phyloP scores from a whole-genome alignment of 2,888 invertebrate genomes.

The Yponomeuta cagnagella region DNA sequence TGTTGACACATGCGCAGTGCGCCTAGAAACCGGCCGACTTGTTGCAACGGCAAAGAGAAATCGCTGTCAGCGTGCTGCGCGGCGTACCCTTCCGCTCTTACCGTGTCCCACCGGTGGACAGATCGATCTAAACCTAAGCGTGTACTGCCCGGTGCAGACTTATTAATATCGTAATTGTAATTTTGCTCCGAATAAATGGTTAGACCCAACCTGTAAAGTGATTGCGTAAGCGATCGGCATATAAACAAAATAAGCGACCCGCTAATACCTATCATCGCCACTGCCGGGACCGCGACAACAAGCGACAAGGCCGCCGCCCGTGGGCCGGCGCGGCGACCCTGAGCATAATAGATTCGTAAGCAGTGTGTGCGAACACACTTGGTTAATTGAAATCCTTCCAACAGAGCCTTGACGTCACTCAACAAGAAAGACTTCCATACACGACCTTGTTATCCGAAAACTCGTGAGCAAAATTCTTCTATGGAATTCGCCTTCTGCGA shows the following conservation, averaged over 20 bases:
- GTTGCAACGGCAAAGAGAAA: conserved; percentile 11
- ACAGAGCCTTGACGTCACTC: conserved; percentile 16
- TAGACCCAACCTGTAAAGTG: background rate
- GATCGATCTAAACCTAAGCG: background rate
- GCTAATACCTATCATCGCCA: background rate
- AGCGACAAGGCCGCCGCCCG: conserved; percentile 55
- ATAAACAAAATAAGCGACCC: background rate
- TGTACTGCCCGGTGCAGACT: too few species aligned
- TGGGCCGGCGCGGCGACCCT: conserved; percentile 4
- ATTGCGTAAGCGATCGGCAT: conserved; percentile 5
- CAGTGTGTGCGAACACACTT: conserved; percentile 12
- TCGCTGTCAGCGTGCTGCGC: background rate
- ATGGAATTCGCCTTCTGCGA: background rate
- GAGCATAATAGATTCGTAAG: conserved; percentile 12
- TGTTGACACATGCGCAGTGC: background rate
- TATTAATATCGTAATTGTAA: too few species aligned
- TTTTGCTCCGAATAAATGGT: background rate
- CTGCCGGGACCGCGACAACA: conserved; percentile 39
- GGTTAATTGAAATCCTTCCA: conserved; percentile 8
- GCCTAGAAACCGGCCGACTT: background rate
- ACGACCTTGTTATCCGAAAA: conserved; percentile 3
- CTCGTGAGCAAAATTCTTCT: background rate
- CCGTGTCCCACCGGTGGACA: background rate
- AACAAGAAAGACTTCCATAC: background rate
- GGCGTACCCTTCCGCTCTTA: conserved; percentile 11